Base-by-base conservation (phyloP, 2,888 invertebrate species). In the Yponomeuta sedellus region DNA sequence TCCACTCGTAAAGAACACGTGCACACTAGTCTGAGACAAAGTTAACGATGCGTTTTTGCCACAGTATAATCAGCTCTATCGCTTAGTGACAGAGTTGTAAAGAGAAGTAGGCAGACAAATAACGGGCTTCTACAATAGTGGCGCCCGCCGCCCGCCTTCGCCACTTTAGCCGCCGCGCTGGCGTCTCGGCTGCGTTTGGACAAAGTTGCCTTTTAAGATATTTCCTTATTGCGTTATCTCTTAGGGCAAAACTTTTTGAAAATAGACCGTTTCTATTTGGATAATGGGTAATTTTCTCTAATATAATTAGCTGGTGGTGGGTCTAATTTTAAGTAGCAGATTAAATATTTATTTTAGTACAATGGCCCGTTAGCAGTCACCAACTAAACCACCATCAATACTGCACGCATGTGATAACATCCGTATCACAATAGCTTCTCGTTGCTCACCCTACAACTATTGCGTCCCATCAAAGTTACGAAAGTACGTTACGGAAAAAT, bases 1-100 rank as follows among this genome's bases (percentile, higher is more conserved):
- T 34, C 62, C 62, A 62, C 62, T 62, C 62, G 34, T 39, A 62
- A 62, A 39, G 62, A 28, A 16, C 62, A 62, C 62, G 62, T 62
- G 62, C 62, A 62, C 40, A 62, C 62, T 62, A 16, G 40, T 40
- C 6, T n/a, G 10, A 6, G n/a, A 19, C 62, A n/a, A 62, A 34
- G 10, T 11, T 59, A 12, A 12, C 12, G 11, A 59, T 59, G 25
- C 59, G 3, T 6, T 20, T 59, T 25, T 20, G 59, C 25, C 25
- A 59, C 6, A 12, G 34, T 6, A 62, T 40, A 28, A 8, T 39
- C 10, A 19, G 19, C 62, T 19, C 16, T 62, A n/a, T 62, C 1
- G 28, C 34, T 10, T 10, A 39, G 16, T 16, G 16, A 2, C 1
- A 16, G 62, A 39, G 59, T 59, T 22, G 20, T 12, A 25, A 59